These are phyloP conservation scores for Origma solitaria DNA, from an alignment of 2,113 vertebrate genomes.

Conservation along the genomic window DNA sequence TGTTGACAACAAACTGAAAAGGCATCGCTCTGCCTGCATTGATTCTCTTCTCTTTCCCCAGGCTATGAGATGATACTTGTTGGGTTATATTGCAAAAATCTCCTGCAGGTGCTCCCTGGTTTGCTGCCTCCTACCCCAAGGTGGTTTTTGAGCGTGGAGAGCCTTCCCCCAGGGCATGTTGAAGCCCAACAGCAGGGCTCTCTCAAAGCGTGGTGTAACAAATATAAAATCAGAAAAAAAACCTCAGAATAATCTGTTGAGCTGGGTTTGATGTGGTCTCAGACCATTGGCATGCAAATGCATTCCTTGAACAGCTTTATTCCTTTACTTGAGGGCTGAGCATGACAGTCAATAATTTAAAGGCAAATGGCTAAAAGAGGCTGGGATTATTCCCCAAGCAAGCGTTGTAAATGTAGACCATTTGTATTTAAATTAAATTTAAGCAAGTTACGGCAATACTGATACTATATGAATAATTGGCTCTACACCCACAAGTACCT, in stretches of 20 bases:
- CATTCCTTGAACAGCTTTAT: not conserved
- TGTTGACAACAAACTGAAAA: slow-evolving; percentile 3
- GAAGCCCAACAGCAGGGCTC: not conserved
- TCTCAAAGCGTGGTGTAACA: not conserved
- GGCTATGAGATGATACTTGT: not conserved
- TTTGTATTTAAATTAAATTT: not conserved
- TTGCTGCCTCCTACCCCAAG: not conserved
- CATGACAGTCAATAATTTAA: slow-evolving; percentile 14
- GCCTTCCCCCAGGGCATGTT: not conserved
- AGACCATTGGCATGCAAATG: not conserved
- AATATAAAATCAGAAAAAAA: not conserved
- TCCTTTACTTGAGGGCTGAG: not conserved
- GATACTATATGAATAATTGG: not conserved
- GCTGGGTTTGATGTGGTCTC: not conserved
- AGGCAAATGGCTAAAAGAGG: slow-evolving; percentile 1
- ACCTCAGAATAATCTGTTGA: not conserved
- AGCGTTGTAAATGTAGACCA: not conserved
- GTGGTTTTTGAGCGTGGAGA: not conserved
- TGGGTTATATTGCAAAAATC: not conserved
- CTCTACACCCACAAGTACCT: not conserved
- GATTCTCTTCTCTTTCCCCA: not conserved
- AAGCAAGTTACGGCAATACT: not conserved
- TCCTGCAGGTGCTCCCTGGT: not conserved
- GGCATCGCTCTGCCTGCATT: not conserved
- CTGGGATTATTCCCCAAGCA: not conserved